Evolutionary conservation across 2,888 invertebrate species (phyloP).

Genomic region (Falcaria lacertinaria): DNA sequence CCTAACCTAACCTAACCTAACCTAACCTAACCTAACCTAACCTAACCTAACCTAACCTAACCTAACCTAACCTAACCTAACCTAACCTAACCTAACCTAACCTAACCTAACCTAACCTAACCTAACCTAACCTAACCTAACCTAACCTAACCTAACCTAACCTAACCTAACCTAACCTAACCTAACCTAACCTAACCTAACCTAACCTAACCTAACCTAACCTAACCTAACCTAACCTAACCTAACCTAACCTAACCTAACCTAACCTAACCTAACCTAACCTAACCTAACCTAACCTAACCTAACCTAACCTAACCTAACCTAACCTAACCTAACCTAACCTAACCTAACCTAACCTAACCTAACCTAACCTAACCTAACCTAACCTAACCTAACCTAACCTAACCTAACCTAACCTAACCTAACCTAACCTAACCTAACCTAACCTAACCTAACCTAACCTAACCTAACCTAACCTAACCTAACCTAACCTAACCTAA

Average conservation of each 20-base stretch:
- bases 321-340: slow-evolving; percentile 4
- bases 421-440: slow-evolving; percentile 4
- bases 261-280: slow-evolving; percentile 3
- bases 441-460: slow-evolving; percentile 4
- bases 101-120: slow-evolving; percentile 1
- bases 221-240: slow-evolving; percentile 4
- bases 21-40: slow-evolving; percentile 4
- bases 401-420: slow-evolving; percentile 2
- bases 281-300: slow-evolving; percentile 1
- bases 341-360: slow-evolving; percentile 3
- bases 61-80: slow-evolving; percentile 3
- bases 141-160: slow-evolving; percentile 4
- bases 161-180: slow-evolving; percentile 3
- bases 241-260: slow-evolving; percentile 4
- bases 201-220: slow-evolving; percentile 1
- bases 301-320: slow-evolving; percentile 2
- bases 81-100: slow-evolving; percentile 1
- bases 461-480: slow-evolving; percentile 3
- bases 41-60: slow-evolving; percentile 4
- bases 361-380: slow-evolving; percentile 3
- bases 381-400: slow-evolving; percentile 1
- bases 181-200: slow-evolving; percentile 1
- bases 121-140: slow-evolving; percentile 4
- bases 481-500: slow-evolving; percentile 1
- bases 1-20: slow-evolving; percentile 2